phyloP scores from a whole-genome alignment of 2,797 vertebrate genomes.

The Valencia hispanica region DNA sequence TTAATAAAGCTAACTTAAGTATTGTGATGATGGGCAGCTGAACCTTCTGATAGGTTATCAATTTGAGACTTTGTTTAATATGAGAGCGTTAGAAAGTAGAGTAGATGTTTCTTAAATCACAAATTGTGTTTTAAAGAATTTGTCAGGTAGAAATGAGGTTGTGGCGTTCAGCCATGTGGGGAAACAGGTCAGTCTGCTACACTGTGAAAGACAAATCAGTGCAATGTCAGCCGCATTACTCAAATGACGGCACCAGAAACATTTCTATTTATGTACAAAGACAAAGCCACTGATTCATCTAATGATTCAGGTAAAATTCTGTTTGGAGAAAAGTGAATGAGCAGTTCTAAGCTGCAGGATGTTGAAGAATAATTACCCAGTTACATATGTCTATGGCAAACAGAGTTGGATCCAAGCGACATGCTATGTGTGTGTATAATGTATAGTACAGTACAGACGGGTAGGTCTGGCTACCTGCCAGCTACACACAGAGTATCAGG shows the following conservation, averaged over 20 bases:
- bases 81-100: no score
- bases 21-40: no score
- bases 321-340: not conserved
- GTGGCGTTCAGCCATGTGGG: not conserved
- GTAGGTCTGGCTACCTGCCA: constrained; percentile 39
- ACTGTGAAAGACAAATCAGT: not conserved
- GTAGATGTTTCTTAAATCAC: no score
- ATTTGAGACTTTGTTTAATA: no score
- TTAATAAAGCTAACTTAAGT: no score
- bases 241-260: not conserved
- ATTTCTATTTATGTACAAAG: not conserved
- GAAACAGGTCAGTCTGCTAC: constrained; percentile 18
- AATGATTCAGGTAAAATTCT: not conserved
- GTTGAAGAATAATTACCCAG: not conserved
- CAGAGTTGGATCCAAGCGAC: constrained; percentile 5
- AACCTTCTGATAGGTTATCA: no score
- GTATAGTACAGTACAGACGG: constrained; percentile 43
- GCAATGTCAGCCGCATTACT: not conserved
- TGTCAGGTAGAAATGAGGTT: not conserved
- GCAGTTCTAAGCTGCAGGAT: not conserved
- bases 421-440: constrained; percentile 10
- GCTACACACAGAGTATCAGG: constrained; percentile 34
- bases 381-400: not conserved
- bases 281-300: not conserved
- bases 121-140: not conserved